phyloP scores from a whole-genome alignment of 2,888 invertebrate species.

The Oscheius sp. region DNA sequence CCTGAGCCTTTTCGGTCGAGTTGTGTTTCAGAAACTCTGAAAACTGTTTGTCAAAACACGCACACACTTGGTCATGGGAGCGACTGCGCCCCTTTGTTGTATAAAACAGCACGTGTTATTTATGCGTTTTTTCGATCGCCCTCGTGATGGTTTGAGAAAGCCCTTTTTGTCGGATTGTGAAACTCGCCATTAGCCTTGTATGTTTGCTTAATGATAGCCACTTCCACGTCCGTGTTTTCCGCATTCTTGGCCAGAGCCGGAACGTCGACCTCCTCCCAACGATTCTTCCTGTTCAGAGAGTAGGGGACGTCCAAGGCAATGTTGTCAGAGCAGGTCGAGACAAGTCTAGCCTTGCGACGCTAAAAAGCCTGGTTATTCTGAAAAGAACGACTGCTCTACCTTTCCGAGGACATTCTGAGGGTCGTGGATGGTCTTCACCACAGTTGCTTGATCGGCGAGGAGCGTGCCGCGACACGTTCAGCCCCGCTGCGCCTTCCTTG shows the following conservation, averaged over 20 bases:
- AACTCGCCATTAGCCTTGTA: slow-evolving; percentile 33
- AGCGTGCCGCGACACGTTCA: slow-evolving; percentile 42
- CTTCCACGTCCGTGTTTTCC: slow-evolving; percentile 18
- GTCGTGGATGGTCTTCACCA: slow-evolving; percentile 59
- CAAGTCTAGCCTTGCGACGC: slow-evolving; percentile 64
- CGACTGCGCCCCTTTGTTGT: slow-evolving; percentile 30
- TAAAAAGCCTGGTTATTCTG: slow-evolving; percentile 30
- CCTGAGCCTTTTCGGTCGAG: slow-evolving; percentile 44
- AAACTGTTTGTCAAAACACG: slow-evolving; percentile 19
- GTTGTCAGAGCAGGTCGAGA: slow-evolving; percentile 63
- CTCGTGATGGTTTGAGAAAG: slow-evolving; percentile 15
- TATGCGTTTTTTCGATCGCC: slow-evolving; percentile 16
- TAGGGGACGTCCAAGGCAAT: slow-evolving; percentile 62
- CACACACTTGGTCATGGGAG: slow-evolving; percentile 17
- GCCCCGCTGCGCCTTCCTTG: slow-evolving; percentile 55
- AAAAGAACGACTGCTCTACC: slow-evolving; percentile 1
- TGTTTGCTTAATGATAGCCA: slow-evolving; percentile 31
- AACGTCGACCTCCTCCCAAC: slow-evolving; percentile 60
- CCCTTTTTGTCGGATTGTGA: neutral
- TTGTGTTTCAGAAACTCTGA: slow-evolving; percentile 17
- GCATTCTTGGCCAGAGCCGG: slow-evolving; percentile 24
- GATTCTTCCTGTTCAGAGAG: slow-evolving; percentile 68
- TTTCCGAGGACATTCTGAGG: slow-evolving; percentile 37
- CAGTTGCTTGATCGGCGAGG: slow-evolving; percentile 43
- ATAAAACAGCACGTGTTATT: slow-evolving; percentile 18